Percentiles rank a stretch among this genome's conserved stretches.
These are phyloP conservation scores for Orientallactaga sibirica DNA, from an alignment of 2,797 vertebrate genomes.

Conservation along the genomic window DNA sequence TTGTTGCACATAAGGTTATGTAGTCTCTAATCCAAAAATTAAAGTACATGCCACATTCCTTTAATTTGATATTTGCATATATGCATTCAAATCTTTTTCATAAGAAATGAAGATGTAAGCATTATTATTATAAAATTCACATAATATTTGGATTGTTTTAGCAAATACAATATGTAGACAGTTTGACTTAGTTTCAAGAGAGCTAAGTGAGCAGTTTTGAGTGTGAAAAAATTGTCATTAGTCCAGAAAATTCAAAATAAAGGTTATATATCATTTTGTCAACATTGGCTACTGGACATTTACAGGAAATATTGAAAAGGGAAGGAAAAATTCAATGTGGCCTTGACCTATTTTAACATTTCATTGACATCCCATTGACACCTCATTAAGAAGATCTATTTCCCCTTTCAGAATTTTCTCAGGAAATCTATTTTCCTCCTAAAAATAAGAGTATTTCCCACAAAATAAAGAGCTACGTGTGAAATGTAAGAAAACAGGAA, in stretches of 20 bases:
- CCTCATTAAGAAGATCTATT: conserved; percentile 52
- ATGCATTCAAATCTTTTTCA: neutral
- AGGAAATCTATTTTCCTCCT: neutral
- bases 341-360: conserved; percentile 39
- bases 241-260: neutral
- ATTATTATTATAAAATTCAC: neutral
- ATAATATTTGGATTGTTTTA: neutral
- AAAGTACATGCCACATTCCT: neutral
- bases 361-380: conserved; percentile 28
- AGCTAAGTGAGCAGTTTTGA: neutral
- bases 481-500: conserved; percentile 49
- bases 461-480: conserved; percentile 26
- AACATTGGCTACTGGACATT: neutral
- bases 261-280: neutral
- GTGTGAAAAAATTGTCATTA: neutral
- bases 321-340: neutral
- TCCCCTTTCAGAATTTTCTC: conserved; percentile 53
- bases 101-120: neutral
- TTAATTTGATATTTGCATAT: neutral
- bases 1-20: neutral
- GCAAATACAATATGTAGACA: neutral
- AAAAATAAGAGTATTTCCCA: conserved; percentile 43
- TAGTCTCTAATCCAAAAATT: neutral
- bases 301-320: conserved; percentile 5
- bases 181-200: conserved; percentile 14